Evolutionary conservation across 1,140 invertebrate genomes (phyloP).

Genomic region (Bombus waltoni): DNA sequence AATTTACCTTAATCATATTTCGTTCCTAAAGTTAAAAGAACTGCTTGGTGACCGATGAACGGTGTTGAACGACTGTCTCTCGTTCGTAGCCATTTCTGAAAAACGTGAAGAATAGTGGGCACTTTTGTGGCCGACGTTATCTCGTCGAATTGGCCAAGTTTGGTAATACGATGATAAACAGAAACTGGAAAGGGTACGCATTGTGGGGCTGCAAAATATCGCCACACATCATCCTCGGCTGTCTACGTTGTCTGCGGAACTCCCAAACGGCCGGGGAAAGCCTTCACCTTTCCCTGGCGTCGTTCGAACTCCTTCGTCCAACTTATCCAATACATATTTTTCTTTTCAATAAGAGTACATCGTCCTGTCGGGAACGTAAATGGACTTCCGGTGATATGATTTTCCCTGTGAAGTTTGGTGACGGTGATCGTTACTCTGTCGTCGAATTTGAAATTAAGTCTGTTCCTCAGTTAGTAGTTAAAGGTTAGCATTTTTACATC

Average conservation of each 20-base stretch:
- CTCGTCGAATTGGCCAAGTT: conserved; percentile 51
- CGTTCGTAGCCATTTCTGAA: too few relatives aligned
- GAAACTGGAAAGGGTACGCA: conserved; percentile 28
- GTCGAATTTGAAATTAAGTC: neutral
- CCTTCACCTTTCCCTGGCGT: conserved; percentile 6
- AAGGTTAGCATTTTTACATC: neutral
- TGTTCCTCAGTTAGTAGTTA: neutral
- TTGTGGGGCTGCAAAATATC: conserved; percentile 40
- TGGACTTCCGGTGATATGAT: conserved; percentile 14
- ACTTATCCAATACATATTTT: conserved; percentile 51
- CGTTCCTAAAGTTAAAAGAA: neutral
- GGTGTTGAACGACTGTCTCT: neutral
- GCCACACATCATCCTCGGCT: conserved; percentile 39
- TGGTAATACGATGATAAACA: conserved; percentile 57
- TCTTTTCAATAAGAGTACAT: conserved; percentile 37
- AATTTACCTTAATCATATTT: too few relatives aligned
- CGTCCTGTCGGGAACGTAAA: conserved; percentile 10
- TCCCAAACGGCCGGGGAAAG: conserved; percentile 28
- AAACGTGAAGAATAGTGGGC: neutral
- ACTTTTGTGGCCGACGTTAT: conserved; percentile 22
- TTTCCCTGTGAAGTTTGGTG: neutral
- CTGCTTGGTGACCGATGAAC: neutral
- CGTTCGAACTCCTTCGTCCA: conserved; percentile 30
- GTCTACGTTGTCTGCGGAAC: conserved; percentile 9
- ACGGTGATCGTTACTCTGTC: too few relatives aligned